These are phyloP conservation scores for Campylomormyrus tamandua DNA, from an alignment of 2,113 vertebrate species.

Conservation along the genomic window DNA sequence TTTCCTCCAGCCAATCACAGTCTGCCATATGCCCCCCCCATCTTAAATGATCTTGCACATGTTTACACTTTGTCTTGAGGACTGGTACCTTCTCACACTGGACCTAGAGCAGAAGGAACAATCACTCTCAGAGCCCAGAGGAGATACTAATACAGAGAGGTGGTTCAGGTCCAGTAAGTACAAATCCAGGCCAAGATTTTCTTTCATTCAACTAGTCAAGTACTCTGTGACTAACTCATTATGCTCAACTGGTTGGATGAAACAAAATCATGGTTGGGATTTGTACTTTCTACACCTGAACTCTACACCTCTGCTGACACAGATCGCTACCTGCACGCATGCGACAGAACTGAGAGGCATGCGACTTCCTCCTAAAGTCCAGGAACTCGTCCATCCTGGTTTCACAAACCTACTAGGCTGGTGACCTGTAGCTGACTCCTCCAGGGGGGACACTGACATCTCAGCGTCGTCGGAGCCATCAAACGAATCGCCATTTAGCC, in stretches of 20 bases:
- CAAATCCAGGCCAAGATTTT: neutral
- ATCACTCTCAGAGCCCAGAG: neutral
- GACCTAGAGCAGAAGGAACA: neutral
- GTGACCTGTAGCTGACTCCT: neutral
- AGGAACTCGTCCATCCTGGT: neutral
- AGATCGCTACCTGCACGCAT: neutral
- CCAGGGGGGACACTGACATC: neutral
- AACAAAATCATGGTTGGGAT: neutral
- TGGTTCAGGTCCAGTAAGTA: neutral
- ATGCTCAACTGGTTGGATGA: neutral
- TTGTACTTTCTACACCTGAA: neutral
- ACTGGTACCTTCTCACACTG: neutral
- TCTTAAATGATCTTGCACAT: neutral
- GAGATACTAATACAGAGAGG: neutral
- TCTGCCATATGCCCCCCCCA: neutral
- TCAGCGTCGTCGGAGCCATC: neutral
- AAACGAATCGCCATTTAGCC: neutral
- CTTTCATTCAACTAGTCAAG: neutral
- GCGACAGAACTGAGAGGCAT: neutral
- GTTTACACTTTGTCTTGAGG: neutral
- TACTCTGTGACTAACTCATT: neutral
- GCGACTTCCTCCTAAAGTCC: neutral
- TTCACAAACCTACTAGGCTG: neutral
- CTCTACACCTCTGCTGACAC: neutral
- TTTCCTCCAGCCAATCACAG: neutral